These are phyloP conservation scores for Drosophila seguyi DNA, from an alignment of 1,140 invertebrate genomes.

Conservation along the genomic window DNA sequence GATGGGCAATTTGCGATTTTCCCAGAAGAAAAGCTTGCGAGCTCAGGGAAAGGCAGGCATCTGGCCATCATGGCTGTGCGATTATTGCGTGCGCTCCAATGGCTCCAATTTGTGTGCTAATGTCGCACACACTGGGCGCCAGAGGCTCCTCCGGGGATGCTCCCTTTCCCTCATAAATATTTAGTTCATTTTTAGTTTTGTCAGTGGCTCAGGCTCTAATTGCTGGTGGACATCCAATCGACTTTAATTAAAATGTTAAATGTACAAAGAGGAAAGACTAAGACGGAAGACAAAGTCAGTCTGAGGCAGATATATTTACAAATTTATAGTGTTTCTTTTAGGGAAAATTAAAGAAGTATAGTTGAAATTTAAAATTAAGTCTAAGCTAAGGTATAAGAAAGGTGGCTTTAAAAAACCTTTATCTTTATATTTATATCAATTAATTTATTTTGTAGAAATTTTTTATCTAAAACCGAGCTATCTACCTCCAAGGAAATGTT, in stretches of 20 bases:
- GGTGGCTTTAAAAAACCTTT: background rate
- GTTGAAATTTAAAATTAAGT: background rate
- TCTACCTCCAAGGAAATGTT: background rate
- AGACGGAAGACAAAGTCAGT: constrained; percentile 8
- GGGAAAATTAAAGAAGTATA: background rate
- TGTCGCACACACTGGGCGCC: constrained; percentile 26
- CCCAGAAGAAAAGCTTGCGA: constrained; percentile 55
- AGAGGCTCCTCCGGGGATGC: background rate
- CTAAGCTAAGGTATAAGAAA: background rate
- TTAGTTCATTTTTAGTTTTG: constrained; percentile 32
- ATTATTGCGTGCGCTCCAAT: constrained; percentile 57
- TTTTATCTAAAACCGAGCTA: background rate
- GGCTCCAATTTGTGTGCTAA: constrained; percentile 73
- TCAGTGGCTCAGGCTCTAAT: constrained; percentile 14
- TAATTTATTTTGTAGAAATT: background rate
- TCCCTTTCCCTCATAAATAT: constrained; percentile 59
- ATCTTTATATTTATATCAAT: background rate
- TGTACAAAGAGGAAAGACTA: background rate
- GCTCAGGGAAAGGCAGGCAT: constrained; percentile 9
- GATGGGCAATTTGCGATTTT: constrained; percentile 76
- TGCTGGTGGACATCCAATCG: constrained; percentile 34
- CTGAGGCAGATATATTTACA: background rate
- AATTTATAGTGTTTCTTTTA: background rate
- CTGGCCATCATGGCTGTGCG: constrained; percentile 10
- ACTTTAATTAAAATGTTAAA: constrained; percentile 36